Conservation (phyloP, 1,140 invertebrate genomes). For the Pogonognathellus flavescens region DNA sequence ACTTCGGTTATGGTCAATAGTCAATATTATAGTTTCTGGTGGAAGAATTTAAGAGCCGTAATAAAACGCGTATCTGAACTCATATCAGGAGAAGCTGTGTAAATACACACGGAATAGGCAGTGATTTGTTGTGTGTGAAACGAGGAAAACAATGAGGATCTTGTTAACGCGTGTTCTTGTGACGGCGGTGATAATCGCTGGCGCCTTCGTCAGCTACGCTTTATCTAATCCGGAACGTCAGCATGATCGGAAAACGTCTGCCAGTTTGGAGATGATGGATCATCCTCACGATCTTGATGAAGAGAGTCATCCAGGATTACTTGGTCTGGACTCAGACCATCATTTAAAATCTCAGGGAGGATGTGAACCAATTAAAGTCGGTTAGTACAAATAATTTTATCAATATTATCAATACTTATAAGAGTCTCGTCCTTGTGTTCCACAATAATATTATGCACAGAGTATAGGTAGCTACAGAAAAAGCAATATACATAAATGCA, state of each 20-base stretch:
- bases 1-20: no score
- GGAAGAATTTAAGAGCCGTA: no score
- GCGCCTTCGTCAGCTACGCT: conserved; percentile 52
- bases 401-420: no score
- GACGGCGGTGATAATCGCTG: conserved; percentile 55
- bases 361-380: conserved; percentile 66
- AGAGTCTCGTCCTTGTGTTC: no score
- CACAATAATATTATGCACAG: no score
- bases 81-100: no score
- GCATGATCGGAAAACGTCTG: conserved; percentile 53
- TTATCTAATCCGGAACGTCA: conserved; percentile 53
- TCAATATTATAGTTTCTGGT: no score
- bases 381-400: conserved; percentile 50
- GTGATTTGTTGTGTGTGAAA: conserved; percentile 4
- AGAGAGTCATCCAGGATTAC: conserved; percentile 15
- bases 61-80: no score
- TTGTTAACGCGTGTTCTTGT: conserved; percentile 55
- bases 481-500: no score
- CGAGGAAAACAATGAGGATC: conserved; percentile 57
- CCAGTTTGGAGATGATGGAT: conserved; percentile 58
- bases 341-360: conserved; percentile 53
- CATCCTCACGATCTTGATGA: conserved; percentile 57
- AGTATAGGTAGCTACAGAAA: no score
- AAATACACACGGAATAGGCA: neutral
- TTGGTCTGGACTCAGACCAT: conserved; percentile 45